Percentiles rank a stretch among this genome's conserved stretches.
phyloP scores from a whole-genome alignment of 92 coral and sea anemone genomes.

The Montipora capitata region DNA sequence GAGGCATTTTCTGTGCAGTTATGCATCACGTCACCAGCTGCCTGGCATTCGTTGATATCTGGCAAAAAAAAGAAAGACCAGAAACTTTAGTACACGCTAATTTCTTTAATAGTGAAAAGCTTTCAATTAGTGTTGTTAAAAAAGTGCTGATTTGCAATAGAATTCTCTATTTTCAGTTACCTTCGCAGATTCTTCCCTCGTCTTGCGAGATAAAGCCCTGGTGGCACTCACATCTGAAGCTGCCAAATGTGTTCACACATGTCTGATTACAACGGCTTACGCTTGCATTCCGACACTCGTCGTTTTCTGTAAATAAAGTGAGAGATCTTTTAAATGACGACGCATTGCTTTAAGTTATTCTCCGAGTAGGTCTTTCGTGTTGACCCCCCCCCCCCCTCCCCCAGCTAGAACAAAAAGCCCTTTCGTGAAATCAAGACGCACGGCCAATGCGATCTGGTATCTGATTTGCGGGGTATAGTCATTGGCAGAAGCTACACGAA shows the following conservation, averaged over 20 bases:
- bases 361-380: too few relatives aligned
- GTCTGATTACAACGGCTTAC: conserved; percentile 59
- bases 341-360: too few relatives aligned
- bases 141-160: too few relatives aligned
- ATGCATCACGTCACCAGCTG: conserved; percentile 35
- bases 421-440: too few relatives aligned
- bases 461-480: too few relatives aligned
- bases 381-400: too few relatives aligned
- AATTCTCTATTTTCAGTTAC: conserved; percentile 11
- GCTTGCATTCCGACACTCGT: conserved; percentile 61
- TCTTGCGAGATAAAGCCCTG: conserved; percentile 27
- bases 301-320: conserved; percentile 58
- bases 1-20: conserved; percentile 69
- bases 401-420: too few relatives aligned
- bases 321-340: too few relatives aligned
- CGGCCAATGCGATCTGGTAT: too few relatives aligned
- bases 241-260: conserved; percentile 70
- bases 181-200: conserved; percentile 64
- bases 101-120: not conserved
- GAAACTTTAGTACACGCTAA: not conserved
- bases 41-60: conserved; percentile 83
- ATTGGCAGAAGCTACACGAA: too few relatives aligned
- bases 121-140: not conserved
- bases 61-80: conserved; percentile 13
- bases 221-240: conserved; percentile 69